Conservation (phyloP, 1,140 invertebrate species). For the Stegodyphus dumicola region DNA sequence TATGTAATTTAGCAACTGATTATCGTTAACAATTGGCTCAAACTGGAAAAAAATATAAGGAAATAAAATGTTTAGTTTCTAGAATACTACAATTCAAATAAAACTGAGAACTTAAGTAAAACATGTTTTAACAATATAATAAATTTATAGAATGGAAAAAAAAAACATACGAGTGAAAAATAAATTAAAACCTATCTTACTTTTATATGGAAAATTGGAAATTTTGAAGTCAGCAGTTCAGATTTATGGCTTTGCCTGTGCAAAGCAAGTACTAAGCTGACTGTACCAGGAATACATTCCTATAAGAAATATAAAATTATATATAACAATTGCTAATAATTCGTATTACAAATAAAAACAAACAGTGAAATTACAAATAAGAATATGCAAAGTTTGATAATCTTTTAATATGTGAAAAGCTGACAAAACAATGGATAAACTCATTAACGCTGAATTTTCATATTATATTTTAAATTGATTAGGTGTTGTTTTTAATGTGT, state of each 20-base stretch:
- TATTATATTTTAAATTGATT: too few species aligned
- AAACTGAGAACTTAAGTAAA: neutral
- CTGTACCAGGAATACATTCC: slow-evolving; percentile 39
- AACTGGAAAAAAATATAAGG: slow-evolving; percentile 63
- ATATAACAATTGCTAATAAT: neutral
- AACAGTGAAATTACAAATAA: too few species aligned
- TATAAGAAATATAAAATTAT: slow-evolving; percentile 21
- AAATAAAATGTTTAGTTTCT: neutral
- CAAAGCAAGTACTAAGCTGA: slow-evolving; percentile 43
- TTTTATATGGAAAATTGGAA: slow-evolving; percentile 39
- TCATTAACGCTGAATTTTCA: too few species aligned
- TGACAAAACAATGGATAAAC: too few species aligned
- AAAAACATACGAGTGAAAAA: neutral
- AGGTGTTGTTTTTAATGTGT: too few species aligned
- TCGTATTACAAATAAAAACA: too few species aligned
- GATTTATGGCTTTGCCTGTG: slow-evolving; percentile 24
- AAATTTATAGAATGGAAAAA: neutral
- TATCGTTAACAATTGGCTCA: slow-evolving; percentile 64
- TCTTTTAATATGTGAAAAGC: too few species aligned
- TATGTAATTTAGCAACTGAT: slow-evolving; percentile 64
- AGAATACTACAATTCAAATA: neutral
- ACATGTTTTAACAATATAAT: neutral
- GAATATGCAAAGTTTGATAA: too few species aligned
- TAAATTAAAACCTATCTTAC: slow-evolving; percentile 14
- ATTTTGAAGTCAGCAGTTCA: slow-evolving; percentile 15